A percentile compares a stretch with the other conserved stretches of the same genome.
phyloP scores from a whole-genome alignment of 1,140 invertebrate genomes.

The Sitobion miscanthi region DNA sequence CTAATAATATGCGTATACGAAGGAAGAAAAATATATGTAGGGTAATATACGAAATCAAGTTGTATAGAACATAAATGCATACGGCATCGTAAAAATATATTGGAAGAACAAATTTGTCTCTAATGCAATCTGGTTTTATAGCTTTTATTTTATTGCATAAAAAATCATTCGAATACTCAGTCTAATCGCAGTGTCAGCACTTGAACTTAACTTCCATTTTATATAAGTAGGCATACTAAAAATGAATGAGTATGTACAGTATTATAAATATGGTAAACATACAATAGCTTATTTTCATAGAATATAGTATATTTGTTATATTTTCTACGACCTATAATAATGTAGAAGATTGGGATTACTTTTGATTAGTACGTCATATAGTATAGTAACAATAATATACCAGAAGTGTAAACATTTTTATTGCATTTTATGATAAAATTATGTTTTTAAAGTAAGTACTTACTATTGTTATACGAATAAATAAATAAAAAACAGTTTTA shows the following conservation, averaged over 20 bases:
- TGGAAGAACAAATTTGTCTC: conserved; percentile 39
- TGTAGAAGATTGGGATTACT: neutral
- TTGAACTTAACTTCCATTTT: neutral
- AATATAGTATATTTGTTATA: neutral
- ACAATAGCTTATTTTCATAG: neutral
- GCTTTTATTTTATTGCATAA: conserved; percentile 23
- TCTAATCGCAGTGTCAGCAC: conserved; percentile 25
- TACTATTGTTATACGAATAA: neutral
- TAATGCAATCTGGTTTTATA: conserved; percentile 50
- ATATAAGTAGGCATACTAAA: conserved; percentile 18
- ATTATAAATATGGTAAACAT: neutral
- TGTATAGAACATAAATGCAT: conserved; percentile 17
- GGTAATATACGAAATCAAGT: neutral
- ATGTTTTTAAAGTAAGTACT: neutral
- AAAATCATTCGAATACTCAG: conserved; percentile 20
- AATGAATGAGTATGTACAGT: neutral
- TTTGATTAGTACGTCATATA: neutral
- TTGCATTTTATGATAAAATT: neutral
- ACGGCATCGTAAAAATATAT: conserved; percentile 38
- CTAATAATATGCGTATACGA: conserved; percentile 23
- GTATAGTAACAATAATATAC: neutral
- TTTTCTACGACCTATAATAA: neutral
- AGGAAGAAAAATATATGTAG: neutral
- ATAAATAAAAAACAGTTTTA: neutral
- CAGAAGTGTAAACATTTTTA: neutral